These are phyloP conservation scores for Gymnosoma rotundatum DNA, from an alignment of 2,888 invertebrate species.

Conservation along the genomic window DNA sequence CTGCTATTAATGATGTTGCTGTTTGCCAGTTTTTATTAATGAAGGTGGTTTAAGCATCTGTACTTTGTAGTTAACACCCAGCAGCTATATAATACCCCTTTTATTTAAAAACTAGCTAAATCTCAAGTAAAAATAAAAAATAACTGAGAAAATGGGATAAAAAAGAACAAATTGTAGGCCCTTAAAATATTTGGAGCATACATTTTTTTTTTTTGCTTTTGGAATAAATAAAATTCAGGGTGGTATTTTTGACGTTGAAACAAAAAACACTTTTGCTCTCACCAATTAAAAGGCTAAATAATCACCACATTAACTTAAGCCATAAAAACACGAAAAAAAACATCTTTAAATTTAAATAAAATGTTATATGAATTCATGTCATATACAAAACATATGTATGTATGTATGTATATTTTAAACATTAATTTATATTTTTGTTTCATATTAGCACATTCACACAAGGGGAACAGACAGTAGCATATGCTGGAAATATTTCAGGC, in stretches of 20 bases:
- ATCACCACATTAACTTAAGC: conserved; percentile 66
- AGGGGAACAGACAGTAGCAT: conserved; percentile 8
- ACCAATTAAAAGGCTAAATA: conserved; percentile 70
- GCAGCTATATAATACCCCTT: conserved; percentile 9
- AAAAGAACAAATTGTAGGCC: conserved; percentile 55
- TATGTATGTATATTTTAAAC: conserved; percentile 4
- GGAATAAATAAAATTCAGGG: conserved; percentile 29
- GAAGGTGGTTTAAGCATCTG: conserved; percentile 65
- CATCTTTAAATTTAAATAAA: conserved; percentile 54
- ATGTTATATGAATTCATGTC: conserved; percentile 46
- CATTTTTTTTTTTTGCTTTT: background rate
- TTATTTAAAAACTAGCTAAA: conserved; percentile 37
- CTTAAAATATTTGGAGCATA: conserved; percentile 64
- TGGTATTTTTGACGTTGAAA: conserved; percentile 54
- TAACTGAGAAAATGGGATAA: conserved; percentile 11
- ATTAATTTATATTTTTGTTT: conserved; percentile 28
- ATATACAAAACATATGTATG: background rate
- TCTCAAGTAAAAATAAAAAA: conserved; percentile 6
- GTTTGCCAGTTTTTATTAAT: conserved; percentile 47
- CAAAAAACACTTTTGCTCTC: conserved; percentile 56
- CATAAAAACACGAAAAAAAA: conserved; percentile 56
- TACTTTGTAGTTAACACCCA: conserved; percentile 61
- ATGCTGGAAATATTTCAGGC: conserved; percentile 36
- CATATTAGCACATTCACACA: conserved; percentile 20
- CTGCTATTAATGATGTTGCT: conserved; percentile 31